A percentile compares a stretch with the other conserved stretches of the same genome.
Conservation (phyloP, 2,797 vertebrate species). For the Melanitta fusca region DNA sequence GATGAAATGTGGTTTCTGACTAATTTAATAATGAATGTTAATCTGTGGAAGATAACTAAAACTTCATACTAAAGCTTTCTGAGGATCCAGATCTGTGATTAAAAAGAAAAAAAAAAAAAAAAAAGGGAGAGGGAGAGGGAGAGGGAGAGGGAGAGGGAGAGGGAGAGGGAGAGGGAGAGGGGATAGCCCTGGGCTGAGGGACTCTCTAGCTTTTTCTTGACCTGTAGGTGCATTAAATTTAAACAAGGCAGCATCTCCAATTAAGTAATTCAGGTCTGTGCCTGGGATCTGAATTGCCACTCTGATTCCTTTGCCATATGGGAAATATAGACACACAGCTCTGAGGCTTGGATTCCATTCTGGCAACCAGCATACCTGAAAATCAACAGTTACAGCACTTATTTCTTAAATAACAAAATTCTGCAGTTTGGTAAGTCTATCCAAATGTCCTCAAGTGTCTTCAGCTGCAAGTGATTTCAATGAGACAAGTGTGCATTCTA, state of each 20-base stretch:
- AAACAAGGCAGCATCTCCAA: not conserved
- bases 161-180: too few species aligned
- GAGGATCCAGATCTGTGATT: not conserved
- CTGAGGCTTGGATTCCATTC: not conserved
- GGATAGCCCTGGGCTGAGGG: not conserved
- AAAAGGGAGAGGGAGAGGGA: too few species aligned
- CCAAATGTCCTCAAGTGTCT: not conserved
- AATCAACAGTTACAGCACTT: not conserved
- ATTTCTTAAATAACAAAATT: not conserved
- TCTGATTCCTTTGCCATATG: not conserved
- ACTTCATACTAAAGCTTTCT: not conserved
- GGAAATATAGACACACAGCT: not conserved
- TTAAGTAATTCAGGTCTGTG: not conserved
- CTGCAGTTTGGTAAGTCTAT: not conserved
- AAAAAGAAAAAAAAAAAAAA: too few species aligned
- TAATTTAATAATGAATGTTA: not conserved
- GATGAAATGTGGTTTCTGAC: not conserved
- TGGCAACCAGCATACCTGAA: not conserved
- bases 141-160: too few species aligned
- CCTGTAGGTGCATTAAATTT: not conserved
- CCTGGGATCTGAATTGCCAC: not conserved
- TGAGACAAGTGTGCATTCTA: not conserved
- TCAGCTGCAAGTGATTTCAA: not conserved
- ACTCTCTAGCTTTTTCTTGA: not conserved
- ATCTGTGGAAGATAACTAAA: not conserved